phyloP scores from a whole-genome alignment of 2,888 invertebrate species.

The Apodemia hepburni region DNA sequence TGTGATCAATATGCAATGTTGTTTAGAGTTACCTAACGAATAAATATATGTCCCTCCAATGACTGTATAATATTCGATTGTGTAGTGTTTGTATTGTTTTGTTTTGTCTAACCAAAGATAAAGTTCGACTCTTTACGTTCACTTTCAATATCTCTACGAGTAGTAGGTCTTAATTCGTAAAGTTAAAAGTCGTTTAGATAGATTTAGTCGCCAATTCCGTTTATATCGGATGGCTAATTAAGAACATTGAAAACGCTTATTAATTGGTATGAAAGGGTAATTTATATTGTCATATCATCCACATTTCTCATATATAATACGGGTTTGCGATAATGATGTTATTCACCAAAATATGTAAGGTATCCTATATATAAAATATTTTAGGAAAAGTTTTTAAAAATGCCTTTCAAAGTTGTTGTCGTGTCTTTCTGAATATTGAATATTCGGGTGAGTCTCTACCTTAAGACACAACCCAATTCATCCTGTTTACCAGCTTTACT shows the following conservation, averaged over 20 bases:
- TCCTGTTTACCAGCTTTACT: slow-evolving; percentile 64
- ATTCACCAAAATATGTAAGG: slow-evolving; percentile 76
- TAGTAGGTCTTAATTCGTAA: slow-evolving; percentile 75
- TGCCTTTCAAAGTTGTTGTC: slow-evolving; percentile 72
- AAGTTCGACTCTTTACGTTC: slow-evolving; percentile 57
- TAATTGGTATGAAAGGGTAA: slow-evolving; percentile 81
- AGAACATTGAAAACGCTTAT: slow-evolving; percentile 81
- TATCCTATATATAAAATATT: slow-evolving; percentile 73
- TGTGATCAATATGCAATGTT: slow-evolving; percentile 75
- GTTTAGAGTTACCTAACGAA: slow-evolving; percentile 75
- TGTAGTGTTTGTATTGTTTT: slow-evolving; percentile 70
- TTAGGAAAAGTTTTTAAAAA: slow-evolving; percentile 75
- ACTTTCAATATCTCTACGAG: slow-evolving; percentile 70
- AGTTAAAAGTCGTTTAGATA: slow-evolving; percentile 69
- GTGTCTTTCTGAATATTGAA: slow-evolving; percentile 71
- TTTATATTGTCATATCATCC: slow-evolving; percentile 81
- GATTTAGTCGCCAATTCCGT: slow-evolving; percentile 67
- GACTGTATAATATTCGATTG: slow-evolving; percentile 71
- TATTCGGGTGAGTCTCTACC: slow-evolving; percentile 62
- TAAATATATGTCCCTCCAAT: slow-evolving; percentile 77
- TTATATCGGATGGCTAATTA: slow-evolving; percentile 69
- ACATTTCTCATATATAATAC: slow-evolving; percentile 80
- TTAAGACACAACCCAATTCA: slow-evolving; percentile 53
- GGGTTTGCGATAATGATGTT: slow-evolving; percentile 78
- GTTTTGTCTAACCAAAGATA: slow-evolving; percentile 77